Conservation (phyloP, 2,113 vertebrate genomes). For the Perca flavescens region DNA sequence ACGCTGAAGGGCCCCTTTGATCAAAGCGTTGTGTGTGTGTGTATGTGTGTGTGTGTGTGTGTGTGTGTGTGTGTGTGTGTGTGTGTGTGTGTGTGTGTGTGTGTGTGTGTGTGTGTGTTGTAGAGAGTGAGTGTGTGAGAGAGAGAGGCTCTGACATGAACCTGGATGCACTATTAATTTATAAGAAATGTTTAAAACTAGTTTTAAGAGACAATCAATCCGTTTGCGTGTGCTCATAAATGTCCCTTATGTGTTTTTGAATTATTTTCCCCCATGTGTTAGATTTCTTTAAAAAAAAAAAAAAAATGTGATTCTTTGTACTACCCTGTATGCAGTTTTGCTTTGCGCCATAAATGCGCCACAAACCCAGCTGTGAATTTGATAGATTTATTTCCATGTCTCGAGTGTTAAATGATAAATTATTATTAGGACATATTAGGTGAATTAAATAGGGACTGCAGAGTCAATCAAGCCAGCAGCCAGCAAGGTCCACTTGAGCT, state of each 20-base stretch:
- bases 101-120: constrained; percentile 44
- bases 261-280: constrained; percentile 48
- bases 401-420: constrained; percentile 69
- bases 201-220: constrained; percentile 96
- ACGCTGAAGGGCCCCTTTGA: constrained; percentile 71
- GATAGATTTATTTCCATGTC: constrained; percentile 66
- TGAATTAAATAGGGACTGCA: constrained; percentile 32
- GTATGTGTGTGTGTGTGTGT: constrained; percentile 44
- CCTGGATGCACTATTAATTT: constrained; percentile 99
- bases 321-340: constrained; percentile 68
- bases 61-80: constrained; percentile 52
- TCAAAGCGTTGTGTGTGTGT: constrained; percentile 67
- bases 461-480: constrained; percentile 31
- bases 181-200: constrained; percentile 90
- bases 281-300: constrained; percentile 38
- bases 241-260: constrained; percentile 50
- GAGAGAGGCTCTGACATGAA: constrained; percentile 87
- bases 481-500: constrained; percentile 25
- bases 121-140: constrained; percentile 51
- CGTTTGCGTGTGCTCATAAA: constrained; percentile 57
- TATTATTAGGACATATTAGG: constrained; percentile 64
- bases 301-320: constrained; percentile 71
- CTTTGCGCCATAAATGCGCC: constrained; percentile 5
- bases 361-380: constrained; percentile 72
- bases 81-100: constrained; percentile 62